Evolutionary conservation across 2,797 vertebrate genomes (phyloP).

Genomic region (Ptychadena robeensis): DNA sequence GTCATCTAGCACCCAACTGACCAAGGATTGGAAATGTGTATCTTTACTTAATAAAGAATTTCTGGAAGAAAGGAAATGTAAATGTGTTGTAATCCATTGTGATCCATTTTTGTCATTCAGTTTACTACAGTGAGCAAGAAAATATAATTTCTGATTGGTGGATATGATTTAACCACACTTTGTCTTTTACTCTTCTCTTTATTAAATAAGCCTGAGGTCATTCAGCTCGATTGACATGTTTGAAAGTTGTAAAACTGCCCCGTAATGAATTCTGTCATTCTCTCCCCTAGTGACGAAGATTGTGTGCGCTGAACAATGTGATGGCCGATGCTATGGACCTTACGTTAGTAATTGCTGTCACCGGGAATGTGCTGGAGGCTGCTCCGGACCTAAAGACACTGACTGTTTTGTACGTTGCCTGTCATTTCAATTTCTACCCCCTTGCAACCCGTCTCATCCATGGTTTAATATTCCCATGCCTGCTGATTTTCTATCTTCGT

Average conservation of each 20-base stretch:
- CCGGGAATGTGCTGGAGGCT: conserved; percentile 93
- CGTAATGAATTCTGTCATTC: conserved; percentile 23
- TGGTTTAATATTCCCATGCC: conserved; percentile 20
- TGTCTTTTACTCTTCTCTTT: neutral
- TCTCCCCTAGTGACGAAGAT: conserved; percentile 88
- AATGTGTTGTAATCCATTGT: neutral
- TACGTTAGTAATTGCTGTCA: conserved; percentile 98
- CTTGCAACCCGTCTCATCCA: neutral
- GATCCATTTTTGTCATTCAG: no score
- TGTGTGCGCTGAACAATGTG: conserved; percentile 95
- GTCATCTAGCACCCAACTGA: no score
- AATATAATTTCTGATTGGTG: neutral
- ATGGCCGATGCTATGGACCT: conserved; percentile 92
- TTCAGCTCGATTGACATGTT: neutral
- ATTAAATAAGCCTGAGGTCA: neutral
- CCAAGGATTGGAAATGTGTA: no score
- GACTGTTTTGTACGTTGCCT: conserved; percentile 86
- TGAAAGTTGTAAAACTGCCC: neutral
- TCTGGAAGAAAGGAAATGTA: no score
- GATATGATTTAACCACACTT: neutral
- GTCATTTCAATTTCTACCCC: conserved; percentile 27
- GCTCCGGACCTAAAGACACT: conserved; percentile 92
- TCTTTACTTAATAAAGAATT: no score
- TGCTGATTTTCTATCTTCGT: conserved; percentile 8
- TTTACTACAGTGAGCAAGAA: neutral